phyloP scores from a whole-genome alignment of 2,113 vertebrate species.

The Rhombomys opimus region DNA sequence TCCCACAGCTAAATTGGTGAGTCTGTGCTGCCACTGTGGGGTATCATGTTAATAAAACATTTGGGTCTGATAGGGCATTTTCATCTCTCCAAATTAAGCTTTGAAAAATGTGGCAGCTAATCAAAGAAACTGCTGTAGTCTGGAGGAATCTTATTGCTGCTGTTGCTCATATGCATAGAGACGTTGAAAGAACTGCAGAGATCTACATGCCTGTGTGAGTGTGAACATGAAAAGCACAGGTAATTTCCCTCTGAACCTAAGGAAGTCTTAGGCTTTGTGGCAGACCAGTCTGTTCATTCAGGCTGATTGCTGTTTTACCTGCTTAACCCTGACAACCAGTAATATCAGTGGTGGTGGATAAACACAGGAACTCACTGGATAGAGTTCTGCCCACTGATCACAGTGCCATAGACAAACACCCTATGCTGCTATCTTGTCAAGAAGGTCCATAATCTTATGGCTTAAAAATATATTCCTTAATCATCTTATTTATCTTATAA shows the following conservation, averaged over 20 bases:
- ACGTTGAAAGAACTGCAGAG: not conserved
- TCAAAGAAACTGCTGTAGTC: not conserved
- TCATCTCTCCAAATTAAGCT: slow-evolving; percentile 1
- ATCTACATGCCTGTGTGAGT: not conserved
- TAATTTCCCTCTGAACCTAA: not conserved
- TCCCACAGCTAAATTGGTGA: not conserved
- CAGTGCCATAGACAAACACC: not conserved
- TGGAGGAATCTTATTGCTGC: not conserved
- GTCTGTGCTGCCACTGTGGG: not conserved
- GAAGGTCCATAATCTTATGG: not conserved
- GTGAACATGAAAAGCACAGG: not conserved
- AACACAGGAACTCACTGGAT: not conserved
- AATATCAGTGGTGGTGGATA: not conserved
- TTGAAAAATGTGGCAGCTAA: slow-evolving; percentile 41
- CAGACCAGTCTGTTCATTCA: not conserved
- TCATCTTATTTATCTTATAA: slow-evolving; percentile 10
- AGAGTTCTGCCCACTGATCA: not conserved
- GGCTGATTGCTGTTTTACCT: not conserved
- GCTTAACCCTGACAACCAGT: not conserved
- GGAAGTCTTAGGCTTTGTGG: not conserved
- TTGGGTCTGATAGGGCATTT: slow-evolving; percentile 28
- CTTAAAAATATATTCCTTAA: not conserved
- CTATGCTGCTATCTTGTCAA: not conserved
- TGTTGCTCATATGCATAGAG: not conserved
- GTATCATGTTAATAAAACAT: not conserved